Percentiles rank a stretch among this genome's conserved stretches.
phyloP scores from a whole-genome alignment of 30 jellyfish, hydroid and myxozoan species.

The Nemopilema nomurai region DNA sequence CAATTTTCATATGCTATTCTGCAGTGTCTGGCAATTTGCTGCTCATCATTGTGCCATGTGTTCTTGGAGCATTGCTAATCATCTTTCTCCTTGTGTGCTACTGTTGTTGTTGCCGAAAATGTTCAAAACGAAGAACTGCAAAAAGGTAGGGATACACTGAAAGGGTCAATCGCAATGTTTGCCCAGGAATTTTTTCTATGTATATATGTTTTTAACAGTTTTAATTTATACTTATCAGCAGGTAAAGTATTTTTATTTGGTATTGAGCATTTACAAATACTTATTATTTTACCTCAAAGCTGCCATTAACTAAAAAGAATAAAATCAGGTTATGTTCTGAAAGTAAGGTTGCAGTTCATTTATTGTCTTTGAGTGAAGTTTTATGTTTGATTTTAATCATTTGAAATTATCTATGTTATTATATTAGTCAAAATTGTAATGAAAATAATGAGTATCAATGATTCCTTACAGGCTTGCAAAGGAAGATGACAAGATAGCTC shows the following conservation, averaged over 20 bases:
- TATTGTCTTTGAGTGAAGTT: too few species aligned
- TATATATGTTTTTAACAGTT: too few species aligned
- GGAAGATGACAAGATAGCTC: conserved; percentile 63
- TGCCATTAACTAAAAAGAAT: too few species aligned
- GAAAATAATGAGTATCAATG: neutral
- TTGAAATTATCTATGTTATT: neutral
- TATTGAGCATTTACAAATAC: too few species aligned
- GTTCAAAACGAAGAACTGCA: conserved; percentile 33
- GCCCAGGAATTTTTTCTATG: too few species aligned
- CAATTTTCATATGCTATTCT: too few species aligned
- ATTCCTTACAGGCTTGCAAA: conserved; percentile 51
- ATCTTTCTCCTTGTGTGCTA: conserved; percentile 36
- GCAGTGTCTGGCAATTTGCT: conserved; percentile 73
- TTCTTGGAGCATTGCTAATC: conserved; percentile 67
- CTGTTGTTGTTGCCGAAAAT: conserved; percentile 76
- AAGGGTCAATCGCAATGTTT: too few species aligned
- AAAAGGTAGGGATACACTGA: conserved; percentile 35
- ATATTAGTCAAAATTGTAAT: neutral
- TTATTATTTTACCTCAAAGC: too few species aligned
- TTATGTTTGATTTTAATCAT: neutral
- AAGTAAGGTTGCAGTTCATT: too few species aligned
- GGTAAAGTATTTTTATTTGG: too few species aligned
- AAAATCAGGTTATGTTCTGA: too few species aligned
- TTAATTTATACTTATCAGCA: too few species aligned
- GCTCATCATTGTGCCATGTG: conserved; percentile 71